Evolutionary conservation across 1,140 invertebrate genomes (phyloP).

Genomic region (Leptoteleia sp.): DNA sequence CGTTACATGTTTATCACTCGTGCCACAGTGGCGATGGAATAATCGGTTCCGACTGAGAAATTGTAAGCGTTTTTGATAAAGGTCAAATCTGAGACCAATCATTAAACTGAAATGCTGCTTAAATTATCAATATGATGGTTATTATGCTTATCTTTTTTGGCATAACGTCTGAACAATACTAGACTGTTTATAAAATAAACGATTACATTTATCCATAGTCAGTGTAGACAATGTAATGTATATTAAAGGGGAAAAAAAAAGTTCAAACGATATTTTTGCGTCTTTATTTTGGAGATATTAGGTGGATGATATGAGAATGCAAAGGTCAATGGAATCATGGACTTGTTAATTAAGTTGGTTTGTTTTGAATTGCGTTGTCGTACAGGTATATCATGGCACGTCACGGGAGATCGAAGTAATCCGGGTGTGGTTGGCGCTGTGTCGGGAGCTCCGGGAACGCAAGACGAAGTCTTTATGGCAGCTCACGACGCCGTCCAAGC

Average conservation of each 20-base stretch:
- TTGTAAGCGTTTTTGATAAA: no score
- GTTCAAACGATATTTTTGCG: slow-evolving; percentile 8
- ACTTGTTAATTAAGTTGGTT: slow-evolving; percentile 18
- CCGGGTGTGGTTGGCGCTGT: slow-evolving; percentile 74
- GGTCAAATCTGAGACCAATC: no score
- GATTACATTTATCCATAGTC: not conserved
- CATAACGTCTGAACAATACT: no score
- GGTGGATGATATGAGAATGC: not conserved
- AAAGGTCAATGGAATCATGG: not conserved
- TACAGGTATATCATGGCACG: slow-evolving; percentile 83
- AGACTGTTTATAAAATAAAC: no score
- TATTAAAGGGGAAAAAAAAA: not conserved
- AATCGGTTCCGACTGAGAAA: no score
- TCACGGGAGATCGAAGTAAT: slow-evolving; percentile 85
- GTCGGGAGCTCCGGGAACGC: slow-evolving; percentile 76
- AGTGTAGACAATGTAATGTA: not conserved
- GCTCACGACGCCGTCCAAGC: slow-evolving; percentile 86
- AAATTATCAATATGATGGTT: no score
- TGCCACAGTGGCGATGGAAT: no score
- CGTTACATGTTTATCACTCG: no score
- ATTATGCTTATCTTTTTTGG: no score
- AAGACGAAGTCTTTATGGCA: slow-evolving; percentile 86
- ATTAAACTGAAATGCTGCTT: no score
- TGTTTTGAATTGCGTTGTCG: slow-evolving; percentile 57
- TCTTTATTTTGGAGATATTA: slow-evolving; percentile 27